A percentile compares a stretch with the other conserved stretches of the same genome.
Evolutionary conservation across 2,113 vertebrate species (phyloP).

Genomic region (Apodemus speciosus): DNA sequence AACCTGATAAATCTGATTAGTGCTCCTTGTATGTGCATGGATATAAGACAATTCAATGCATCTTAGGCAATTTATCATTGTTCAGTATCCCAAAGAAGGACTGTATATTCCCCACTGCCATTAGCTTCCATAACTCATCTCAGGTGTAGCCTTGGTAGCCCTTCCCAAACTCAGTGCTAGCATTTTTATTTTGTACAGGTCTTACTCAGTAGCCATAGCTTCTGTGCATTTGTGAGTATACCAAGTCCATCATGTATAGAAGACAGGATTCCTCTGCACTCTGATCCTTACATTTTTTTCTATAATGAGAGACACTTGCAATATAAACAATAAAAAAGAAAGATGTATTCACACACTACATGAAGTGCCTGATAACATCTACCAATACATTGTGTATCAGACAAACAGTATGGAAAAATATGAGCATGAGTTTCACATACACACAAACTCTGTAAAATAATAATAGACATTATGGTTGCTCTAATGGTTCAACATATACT

Average conservation of each 20-base stretch:
- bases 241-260: neutral
- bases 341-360: neutral
- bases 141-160: neutral
- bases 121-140: neutral
- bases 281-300: neutral
- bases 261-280: neutral
- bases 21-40: neutral
- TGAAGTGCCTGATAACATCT: neutral
- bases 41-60: neutral
- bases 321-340: neutral
- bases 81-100: neutral
- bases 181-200: neutral
- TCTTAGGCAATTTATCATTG: neutral
- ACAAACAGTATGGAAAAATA: neutral
- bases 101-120: neutral
- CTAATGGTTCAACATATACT: neutral
- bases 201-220: neutral
- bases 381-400: neutral
- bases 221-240: neutral
- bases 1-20: neutral
- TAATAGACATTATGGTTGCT: neutral
- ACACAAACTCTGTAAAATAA: neutral
- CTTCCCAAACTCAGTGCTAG: neutral
- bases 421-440: neutral
- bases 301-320: neutral